These are phyloP conservation scores for Atta colombica DNA, from an alignment of 1,140 invertebrate species.

Conservation along the genomic window DNA sequence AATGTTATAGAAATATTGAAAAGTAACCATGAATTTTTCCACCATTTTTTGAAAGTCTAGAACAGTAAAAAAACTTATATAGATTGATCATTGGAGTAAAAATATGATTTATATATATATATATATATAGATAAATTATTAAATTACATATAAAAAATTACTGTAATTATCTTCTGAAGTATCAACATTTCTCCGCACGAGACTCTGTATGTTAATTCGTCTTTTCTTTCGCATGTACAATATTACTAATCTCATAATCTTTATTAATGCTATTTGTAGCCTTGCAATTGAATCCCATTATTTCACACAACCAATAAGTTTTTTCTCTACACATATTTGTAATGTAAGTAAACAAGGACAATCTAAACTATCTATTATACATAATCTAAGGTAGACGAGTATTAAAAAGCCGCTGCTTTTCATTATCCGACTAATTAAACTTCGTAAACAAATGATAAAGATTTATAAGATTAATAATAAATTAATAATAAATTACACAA, in stretches of 20 bases:
- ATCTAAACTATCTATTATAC: slow-evolving; percentile 4
- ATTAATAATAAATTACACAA: background rate
- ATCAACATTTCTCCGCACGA: background rate
- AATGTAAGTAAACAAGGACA: slow-evolving; percentile 37
- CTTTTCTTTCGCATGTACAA: background rate
- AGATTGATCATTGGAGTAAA: too few relatives aligned
- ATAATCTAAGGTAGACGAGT: slow-evolving; percentile 3
- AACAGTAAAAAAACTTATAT: too few relatives aligned
- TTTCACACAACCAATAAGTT: background rate
- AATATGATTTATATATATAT: too few relatives aligned
- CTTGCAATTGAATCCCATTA: slow-evolving; percentile 26
- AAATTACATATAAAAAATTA: background rate
- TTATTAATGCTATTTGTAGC: slow-evolving; percentile 1
- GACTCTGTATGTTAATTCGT: background rate
- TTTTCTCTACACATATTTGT: background rate
- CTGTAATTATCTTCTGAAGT: background rate
- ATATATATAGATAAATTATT: background rate
- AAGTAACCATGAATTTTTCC: too few relatives aligned
- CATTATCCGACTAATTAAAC: background rate
- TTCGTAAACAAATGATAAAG: background rate
- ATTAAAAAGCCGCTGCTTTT: slow-evolving; percentile 8
- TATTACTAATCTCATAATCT: background rate
- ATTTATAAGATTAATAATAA: too few relatives aligned
- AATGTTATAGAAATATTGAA: too few relatives aligned
- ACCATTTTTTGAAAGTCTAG: too few relatives aligned